phyloP scores from a whole-genome alignment of 2,888 invertebrate species.

The Oxytorus armatus region DNA sequence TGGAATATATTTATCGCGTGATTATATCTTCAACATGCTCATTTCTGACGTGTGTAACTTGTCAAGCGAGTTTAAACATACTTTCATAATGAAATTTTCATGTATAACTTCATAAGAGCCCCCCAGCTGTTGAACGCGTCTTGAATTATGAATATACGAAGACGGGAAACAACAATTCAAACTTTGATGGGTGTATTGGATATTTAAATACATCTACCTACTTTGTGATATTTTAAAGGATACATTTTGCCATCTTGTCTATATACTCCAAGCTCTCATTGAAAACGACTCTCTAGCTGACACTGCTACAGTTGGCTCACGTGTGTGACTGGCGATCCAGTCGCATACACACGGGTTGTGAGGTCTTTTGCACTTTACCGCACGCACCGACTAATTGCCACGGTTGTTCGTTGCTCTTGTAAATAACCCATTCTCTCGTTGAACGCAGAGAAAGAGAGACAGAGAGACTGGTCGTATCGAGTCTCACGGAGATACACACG shows the following conservation, averaged over 20 bases:
- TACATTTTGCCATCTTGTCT: constrained; percentile 15
- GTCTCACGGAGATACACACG: constrained; percentile 1
- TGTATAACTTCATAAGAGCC: background rate
- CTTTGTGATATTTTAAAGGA: background rate
- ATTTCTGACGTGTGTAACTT: constrained; percentile 38
- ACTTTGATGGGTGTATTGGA: constrained; percentile 17
- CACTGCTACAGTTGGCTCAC: constrained; percentile 23
- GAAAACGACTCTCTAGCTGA: constrained; percentile 31
- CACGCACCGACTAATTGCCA: constrained; percentile 56
- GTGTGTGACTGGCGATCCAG: background rate
- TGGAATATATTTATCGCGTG: constrained; percentile 48
- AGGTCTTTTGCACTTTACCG: constrained; percentile 54
- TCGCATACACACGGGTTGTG: constrained; percentile 4
- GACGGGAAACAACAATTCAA: constrained; percentile 53
- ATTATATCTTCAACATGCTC: constrained; percentile 52
- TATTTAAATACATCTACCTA: constrained; percentile 18
- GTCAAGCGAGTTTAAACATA: constrained; percentile 19
- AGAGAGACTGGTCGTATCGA: constrained; percentile 11
- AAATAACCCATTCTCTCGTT: constrained; percentile 75
- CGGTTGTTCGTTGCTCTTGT: constrained; percentile 53
- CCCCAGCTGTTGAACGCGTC: constrained; percentile 20
- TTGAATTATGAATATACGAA: constrained; percentile 50
- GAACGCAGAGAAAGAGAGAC: constrained; percentile 28
- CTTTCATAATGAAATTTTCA: constrained; percentile 39
- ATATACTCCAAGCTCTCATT: constrained; percentile 1